phyloP scores from a whole-genome alignment of 2,797 vertebrate species.

The Catostomus latipinnis region DNA sequence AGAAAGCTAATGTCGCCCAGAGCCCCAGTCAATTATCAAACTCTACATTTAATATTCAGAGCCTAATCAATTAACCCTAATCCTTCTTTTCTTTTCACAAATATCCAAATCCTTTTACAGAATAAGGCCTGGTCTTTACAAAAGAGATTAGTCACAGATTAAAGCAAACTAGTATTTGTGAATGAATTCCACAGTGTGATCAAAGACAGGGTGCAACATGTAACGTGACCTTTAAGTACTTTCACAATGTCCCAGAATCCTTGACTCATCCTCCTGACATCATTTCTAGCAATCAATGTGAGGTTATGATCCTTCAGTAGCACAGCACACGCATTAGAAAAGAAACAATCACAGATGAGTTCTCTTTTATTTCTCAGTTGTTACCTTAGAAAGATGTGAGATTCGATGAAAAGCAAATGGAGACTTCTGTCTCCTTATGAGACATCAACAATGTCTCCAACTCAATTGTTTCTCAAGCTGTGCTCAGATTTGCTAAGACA shows the following conservation, averaged over 20 bases:
- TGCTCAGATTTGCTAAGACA: too few species aligned
- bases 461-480: too few species aligned
- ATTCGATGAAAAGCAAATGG: neutral
- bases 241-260: neutral
- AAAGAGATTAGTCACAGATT: neutral
- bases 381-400: neutral
- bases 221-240: conserved; percentile 2
- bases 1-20: neutral
- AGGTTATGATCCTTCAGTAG: conserved; percentile 46
- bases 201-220: neutral
- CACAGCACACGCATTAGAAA: conserved; percentile 3
- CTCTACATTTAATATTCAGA: neutral
- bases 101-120: neutral
- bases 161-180: conserved; percentile 6
- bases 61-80: neutral
- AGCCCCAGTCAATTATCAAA: conserved; percentile 10
- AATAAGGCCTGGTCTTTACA: neutral
- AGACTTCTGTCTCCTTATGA: too few species aligned
- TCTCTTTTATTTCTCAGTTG: neutral
- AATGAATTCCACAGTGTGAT: conserved; percentile 2
- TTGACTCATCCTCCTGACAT: conserved; percentile 59
- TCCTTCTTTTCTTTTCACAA: neutral
- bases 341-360: neutral
- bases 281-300: conserved; percentile 54
- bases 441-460: too few species aligned